phyloP scores from a whole-genome alignment of 2,888 invertebrate genomes.

The Trichogramma evanescens region DNA sequence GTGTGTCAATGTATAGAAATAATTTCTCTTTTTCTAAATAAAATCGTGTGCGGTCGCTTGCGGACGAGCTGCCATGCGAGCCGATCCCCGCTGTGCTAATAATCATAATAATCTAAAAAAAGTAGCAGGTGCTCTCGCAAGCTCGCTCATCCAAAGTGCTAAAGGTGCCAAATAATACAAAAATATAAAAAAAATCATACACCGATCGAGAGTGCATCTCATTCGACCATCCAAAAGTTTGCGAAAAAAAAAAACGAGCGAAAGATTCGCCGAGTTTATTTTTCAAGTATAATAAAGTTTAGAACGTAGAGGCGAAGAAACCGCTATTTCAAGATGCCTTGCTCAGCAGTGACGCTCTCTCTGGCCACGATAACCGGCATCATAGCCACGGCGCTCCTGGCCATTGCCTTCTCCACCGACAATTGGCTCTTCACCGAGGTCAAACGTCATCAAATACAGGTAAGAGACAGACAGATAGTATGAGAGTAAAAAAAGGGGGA shows the following conservation, averaged over 20 bases:
- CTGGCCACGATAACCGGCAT: constrained; percentile 93
- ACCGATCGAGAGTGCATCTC: too few relatives aligned
- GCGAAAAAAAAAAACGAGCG: not conserved
- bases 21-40: too few relatives aligned
- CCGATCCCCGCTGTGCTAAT: too few relatives aligned
- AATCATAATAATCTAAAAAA: too few relatives aligned
- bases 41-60: too few relatives aligned
- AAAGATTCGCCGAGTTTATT: not conserved
- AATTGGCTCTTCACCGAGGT: constrained; percentile 95
- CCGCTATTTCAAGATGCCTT: constrained; percentile 64
- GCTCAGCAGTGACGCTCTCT: constrained; percentile 89
- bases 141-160: too few relatives aligned
- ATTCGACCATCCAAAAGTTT: not conserved
- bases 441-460: constrained; percentile 80
- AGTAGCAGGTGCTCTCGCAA: too few relatives aligned
- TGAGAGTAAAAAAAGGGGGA: not conserved
- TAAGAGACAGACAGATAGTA: constrained; percentile 44
- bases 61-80: too few relatives aligned
- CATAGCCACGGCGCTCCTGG: constrained; percentile 84
- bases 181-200: too few relatives aligned
- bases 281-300: not conserved
- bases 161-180: too few relatives aligned
- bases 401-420: constrained; percentile 92
- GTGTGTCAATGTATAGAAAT: too few relatives aligned
- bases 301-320: constrained; percentile 11